Evolutionary conservation across 2,888 invertebrate species (phyloP).

Genomic region (Leptothorax acervorum): DNA sequence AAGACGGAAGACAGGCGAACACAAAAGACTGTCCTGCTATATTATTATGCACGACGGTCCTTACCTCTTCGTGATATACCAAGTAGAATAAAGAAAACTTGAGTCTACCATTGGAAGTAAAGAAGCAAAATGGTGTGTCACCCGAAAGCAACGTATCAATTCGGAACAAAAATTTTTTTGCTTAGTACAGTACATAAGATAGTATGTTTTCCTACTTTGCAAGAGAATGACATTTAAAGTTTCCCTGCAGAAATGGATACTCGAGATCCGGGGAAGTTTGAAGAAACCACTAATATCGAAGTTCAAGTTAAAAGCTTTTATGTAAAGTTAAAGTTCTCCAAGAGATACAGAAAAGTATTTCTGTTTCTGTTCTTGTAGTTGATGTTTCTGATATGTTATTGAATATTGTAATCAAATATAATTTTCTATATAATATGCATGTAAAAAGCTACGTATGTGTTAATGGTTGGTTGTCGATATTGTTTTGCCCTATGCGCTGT

Average conservation of each 20-base stretch:
- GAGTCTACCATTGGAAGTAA: constrained; percentile 64
- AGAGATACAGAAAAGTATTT: neutral
- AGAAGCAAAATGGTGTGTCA: constrained; percentile 12
- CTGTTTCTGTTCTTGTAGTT: neutral
- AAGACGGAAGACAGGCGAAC: constrained; percentile 59
- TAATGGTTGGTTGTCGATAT: neutral
- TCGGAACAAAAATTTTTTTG: constrained; percentile 15
- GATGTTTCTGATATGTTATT: neutral
- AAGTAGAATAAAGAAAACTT: constrained; percentile 66
- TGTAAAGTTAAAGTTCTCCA: neutral
- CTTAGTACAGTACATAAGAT: constrained; percentile 1
- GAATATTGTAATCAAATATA: neutral
- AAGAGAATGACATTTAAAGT: constrained; percentile 28
- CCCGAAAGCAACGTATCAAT: constrained; percentile 29
- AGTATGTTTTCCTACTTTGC: neutral
- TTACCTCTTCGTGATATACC: constrained; percentile 59
- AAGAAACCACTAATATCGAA: constrained; percentile 29
- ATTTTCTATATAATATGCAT: neutral
- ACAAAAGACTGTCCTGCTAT: constrained; percentile 65
- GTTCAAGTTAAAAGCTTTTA: constrained; percentile 9
- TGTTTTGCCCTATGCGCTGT: neutral
- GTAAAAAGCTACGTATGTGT: neutral
- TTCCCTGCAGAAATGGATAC: neutral
- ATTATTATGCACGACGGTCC: constrained; percentile 53
- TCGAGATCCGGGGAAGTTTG: constrained; percentile 26